Evolutionary conservation across 2,113 vertebrate genomes (phyloP).

Genomic region (Cyprinodon tularosa): DNA sequence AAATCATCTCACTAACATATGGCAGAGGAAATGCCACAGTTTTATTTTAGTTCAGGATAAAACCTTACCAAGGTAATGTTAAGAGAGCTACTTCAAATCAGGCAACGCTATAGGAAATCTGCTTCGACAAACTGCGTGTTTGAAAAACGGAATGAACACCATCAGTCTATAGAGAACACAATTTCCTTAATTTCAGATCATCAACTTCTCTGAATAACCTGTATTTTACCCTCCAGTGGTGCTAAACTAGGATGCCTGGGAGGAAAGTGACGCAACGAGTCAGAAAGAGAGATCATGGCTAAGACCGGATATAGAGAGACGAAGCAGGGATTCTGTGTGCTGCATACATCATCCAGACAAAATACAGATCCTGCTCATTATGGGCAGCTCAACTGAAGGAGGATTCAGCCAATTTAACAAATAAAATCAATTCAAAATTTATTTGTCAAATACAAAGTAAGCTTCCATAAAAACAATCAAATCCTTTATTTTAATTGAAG

Average conservation of each 20-base stretch:
- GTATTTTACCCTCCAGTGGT: slow-evolving; percentile 9
- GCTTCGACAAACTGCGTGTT: background rate
- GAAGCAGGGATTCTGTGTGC: slow-evolving; percentile 37
- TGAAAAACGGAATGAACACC: background rate
- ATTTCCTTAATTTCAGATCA: background rate
- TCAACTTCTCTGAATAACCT: slow-evolving; percentile 1
- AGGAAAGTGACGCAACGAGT: slow-evolving; percentile 39
- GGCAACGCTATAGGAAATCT: background rate
- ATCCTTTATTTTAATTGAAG: too few species aligned
- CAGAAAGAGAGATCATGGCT: slow-evolving; percentile 46
- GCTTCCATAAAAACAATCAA: too few species aligned
- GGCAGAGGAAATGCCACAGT: background rate
- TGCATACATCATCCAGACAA: slow-evolving; percentile 16
- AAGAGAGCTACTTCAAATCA: background rate
- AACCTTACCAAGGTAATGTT: background rate
- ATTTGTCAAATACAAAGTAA: too few species aligned
- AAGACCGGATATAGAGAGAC: slow-evolving; percentile 9
- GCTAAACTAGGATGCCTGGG: slow-evolving; percentile 4
- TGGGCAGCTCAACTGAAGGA: too few species aligned
- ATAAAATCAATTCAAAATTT: too few species aligned
- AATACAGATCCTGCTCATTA: too few species aligned
- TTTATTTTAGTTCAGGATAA: background rate
- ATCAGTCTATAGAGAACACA: fast-evolving
- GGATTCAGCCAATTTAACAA: too few species aligned
- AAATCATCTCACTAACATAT: background rate